phyloP scores from a whole-genome alignment of 2,797 vertebrate species.

The Glyptemys insculpta region DNA sequence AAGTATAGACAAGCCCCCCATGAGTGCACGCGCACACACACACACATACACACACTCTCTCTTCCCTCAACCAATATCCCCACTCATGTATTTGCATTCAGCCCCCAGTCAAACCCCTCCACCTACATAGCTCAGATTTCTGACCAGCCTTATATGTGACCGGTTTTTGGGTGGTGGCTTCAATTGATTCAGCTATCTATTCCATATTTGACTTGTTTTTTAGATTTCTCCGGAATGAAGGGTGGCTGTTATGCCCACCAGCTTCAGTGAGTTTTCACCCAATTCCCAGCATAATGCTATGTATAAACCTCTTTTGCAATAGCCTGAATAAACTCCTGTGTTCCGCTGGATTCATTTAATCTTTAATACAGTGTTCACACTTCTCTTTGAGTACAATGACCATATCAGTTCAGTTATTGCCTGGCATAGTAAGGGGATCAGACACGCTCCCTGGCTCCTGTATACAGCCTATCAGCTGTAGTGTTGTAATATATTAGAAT shows the following conservation, averaged over 20 bases:
- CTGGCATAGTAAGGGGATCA: conserved; percentile 38
- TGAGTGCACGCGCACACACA: accelerated
- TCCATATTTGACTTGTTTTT: background rate
- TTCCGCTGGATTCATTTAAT: conserved; percentile 19
- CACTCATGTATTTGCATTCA: background rate
- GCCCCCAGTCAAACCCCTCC: background rate
- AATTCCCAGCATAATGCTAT: background rate
- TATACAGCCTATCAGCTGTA: conserved; percentile 18
- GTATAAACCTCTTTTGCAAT: background rate
- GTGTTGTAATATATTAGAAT: conserved; percentile 42
- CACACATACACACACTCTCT: no score
- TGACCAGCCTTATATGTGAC: background rate
- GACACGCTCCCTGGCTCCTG: background rate
- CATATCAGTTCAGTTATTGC: conserved; percentile 26
- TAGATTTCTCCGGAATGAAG: background rate
- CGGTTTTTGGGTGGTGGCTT: background rate
- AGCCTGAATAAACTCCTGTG: background rate
- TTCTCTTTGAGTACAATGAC: conserved; percentile 22
- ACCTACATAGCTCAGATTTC: background rate
- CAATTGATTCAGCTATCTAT: background rate
- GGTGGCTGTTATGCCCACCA: background rate
- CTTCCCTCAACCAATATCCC: background rate
- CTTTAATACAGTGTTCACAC: background rate
- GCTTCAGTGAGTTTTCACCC: background rate
- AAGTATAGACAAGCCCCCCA: background rate